Base-by-base conservation (phyloP, 2,797 vertebrate genomes). In the Alca torda region DNA sequence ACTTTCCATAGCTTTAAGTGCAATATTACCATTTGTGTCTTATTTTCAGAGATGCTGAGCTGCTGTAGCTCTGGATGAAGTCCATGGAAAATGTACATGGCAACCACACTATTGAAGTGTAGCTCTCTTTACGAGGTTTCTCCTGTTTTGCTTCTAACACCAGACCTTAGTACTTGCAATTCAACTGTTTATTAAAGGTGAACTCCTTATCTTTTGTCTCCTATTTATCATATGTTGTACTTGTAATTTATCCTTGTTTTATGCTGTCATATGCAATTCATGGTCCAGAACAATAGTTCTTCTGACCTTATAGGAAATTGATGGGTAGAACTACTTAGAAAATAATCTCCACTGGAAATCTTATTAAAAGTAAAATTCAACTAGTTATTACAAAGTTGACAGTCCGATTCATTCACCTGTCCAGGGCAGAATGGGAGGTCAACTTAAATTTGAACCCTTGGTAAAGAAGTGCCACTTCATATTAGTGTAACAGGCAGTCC, bases 281-380 rank as follows among this genome's bases (percentile, higher is more conserved):
- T 83, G 76, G 79, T 91, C 67, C 70, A 92, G 86, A 96, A 56
- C 35, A 84, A 65, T n/a, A 73, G 41, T 89, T 87, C 76, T 74
- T 82, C 56, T 83, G 77, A 83, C 89, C 90, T 48, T 82, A 1
- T 39, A 77, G 35, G 87, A 93, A 82, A 87, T 6, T 74, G 68
- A 91, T 91, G 75, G 53, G n/a, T 93, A 87, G 75, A 93, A 69
- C 64, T 79, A 54, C 87, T 93, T 51, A n/a, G 82, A 89, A 95
- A 93, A 86, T 82, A 81, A 84, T 87, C 41, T 91, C 10, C 41
- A 13, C 53, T 95, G 59, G 61, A 93, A 94, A 92, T 85, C 73
- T 70, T 95, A 94, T 86, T 95, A 95, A 65, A 96, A 92, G 67
- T 83, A 89, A 89, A 95, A 93, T 94, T 90, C 67, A 87, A 2